A percentile compares a stretch with the other conserved stretches of the same genome.
Evolutionary conservation across 1,140 invertebrate genomes (phyloP).

Genomic region (Eulimnadia texana): DNA sequence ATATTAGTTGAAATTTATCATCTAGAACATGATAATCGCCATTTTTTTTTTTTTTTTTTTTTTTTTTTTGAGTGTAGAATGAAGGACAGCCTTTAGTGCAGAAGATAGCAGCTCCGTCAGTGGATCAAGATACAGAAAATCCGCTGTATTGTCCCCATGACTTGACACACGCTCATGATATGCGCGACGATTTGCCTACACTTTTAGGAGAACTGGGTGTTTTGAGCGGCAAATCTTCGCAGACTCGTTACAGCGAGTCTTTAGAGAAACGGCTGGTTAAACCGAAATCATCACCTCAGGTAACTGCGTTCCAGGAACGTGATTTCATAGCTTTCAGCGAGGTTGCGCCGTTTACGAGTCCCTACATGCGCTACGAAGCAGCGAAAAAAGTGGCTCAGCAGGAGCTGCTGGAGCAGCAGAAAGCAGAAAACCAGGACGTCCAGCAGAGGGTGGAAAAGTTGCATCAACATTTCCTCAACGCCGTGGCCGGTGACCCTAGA

Average conservation of each 20-base stretch:
- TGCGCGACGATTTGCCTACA: slow-evolving; percentile 43
- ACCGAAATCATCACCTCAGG: not conserved
- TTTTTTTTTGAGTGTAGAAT: not conserved
- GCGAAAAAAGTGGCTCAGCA: not conserved
- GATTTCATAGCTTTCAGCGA: not conserved
- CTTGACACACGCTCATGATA: slow-evolving; percentile 40
- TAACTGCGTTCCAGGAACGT: not conserved
- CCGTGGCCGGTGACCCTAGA: not conserved
- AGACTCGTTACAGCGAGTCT: not conserved
- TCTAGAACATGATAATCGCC: too few relatives aligned
- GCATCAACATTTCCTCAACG: not conserved
- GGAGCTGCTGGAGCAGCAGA: not conserved
- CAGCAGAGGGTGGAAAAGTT: not conserved
- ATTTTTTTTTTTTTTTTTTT: too few relatives aligned
- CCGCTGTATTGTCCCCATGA: slow-evolving; percentile 51
- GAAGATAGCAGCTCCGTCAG: slow-evolving; percentile 29
- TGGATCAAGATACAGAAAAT: slow-evolving; percentile 35
- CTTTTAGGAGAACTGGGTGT: slow-evolving; percentile 28
- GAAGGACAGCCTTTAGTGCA: not conserved
- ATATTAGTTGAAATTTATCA: too few relatives aligned
- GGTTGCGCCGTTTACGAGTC: not conserved
- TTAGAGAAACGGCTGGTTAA: not conserved
- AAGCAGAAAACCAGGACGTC: not conserved
- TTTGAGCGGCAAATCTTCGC: not conserved
- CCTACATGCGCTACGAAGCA: not conserved